Evolutionary conservation across 2,113 vertebrate genomes (phyloP).

Genomic region (Prinia subflava): DNA sequence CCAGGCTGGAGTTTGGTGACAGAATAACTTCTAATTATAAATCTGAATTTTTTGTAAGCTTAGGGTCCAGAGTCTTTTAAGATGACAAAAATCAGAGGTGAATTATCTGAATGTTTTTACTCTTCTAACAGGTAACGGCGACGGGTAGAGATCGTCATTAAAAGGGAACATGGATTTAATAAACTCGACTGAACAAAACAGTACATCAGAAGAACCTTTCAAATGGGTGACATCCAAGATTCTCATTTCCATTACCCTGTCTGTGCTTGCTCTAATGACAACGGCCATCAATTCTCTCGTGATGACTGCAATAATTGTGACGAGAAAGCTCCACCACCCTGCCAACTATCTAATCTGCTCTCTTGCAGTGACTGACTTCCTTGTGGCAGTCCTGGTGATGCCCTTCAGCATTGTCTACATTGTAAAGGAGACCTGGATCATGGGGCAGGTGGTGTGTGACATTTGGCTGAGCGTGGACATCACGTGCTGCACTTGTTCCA

Average conservation of each 20-base stretch:
- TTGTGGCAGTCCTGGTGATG: constrained; percentile 96
- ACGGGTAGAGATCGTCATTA: constrained; percentile 22
- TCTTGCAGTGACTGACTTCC: constrained; percentile 93
- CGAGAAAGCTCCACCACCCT: constrained; percentile 93
- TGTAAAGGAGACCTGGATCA: constrained; percentile 89
- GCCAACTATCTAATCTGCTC: constrained; percentile 98
- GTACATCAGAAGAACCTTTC: constrained; percentile 73
- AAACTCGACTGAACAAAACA: constrained; percentile 82
- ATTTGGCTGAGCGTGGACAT: constrained; percentile 95
- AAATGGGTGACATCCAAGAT: constrained; percentile 82
- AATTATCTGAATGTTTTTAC: constrained; percentile 14
- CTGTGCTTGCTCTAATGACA: constrained; percentile 86
- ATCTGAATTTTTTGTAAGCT: neutral
- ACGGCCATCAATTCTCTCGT: constrained; percentile 96
- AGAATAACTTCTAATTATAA: neutral
- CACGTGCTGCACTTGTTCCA: constrained; percentile 95
- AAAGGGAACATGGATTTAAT: constrained; percentile 85
- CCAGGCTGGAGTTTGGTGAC: neutral
- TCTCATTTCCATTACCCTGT: constrained; percentile 87
- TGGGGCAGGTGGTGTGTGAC: constrained; percentile 92
- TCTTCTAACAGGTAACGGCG: constrained; percentile 65
- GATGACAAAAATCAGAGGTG: neutral
- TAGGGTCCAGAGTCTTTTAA: neutral
- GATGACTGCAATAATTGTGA: constrained; percentile 94
- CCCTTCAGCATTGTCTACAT: constrained; percentile 97